These are phyloP conservation scores for Agrotis puta DNA, from an alignment of 2,888 invertebrate species.

Conservation along the genomic window DNA sequence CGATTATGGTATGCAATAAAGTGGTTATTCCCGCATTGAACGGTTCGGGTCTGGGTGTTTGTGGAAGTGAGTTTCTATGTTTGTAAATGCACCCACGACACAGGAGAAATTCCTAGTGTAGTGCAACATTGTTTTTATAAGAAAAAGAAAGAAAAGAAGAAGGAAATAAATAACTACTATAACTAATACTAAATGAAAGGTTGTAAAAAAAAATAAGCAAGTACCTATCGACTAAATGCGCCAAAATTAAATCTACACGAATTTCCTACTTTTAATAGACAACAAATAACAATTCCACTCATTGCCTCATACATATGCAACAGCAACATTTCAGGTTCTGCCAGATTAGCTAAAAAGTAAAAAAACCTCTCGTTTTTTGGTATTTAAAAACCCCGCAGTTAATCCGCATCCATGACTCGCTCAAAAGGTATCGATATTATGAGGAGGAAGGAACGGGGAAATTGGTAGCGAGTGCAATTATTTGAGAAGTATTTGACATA, in stretches of 20 bases:
- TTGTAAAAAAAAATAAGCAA: neutral
- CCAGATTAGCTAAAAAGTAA: conserved; percentile 42
- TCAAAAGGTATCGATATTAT: conserved; percentile 7
- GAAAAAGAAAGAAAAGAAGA: too few relatives aligned
- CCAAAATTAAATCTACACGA: neutral
- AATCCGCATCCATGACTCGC: conserved; percentile 24
- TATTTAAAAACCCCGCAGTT: conserved; percentile 14
- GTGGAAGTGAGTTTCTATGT: too few relatives aligned
- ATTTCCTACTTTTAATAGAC: conserved; percentile 16
- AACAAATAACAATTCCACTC: conserved; percentile 9
- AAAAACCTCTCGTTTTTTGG: conserved; percentile 41
- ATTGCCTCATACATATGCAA: conserved; percentile 49
- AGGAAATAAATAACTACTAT: neutral
- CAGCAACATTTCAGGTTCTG: conserved; percentile 36
- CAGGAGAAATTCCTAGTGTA: too few relatives aligned
- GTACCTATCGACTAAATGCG: neutral
- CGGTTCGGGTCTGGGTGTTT: too few relatives aligned
- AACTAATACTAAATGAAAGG: neutral
- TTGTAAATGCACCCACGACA: too few relatives aligned
- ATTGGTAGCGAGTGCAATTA: conserved; percentile 8
- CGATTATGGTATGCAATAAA: neutral
- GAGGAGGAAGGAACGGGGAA: conserved; percentile 5
- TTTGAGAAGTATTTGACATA: neutral
- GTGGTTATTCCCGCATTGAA: too few relatives aligned
- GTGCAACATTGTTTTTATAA: too few relatives aligned